A percentile compares a stretch with the other conserved stretches of the same genome.
These are phyloP conservation scores for Elanoides forficatus DNA, from an alignment of 2,113 vertebrate species.

Conservation along the genomic window DNA sequence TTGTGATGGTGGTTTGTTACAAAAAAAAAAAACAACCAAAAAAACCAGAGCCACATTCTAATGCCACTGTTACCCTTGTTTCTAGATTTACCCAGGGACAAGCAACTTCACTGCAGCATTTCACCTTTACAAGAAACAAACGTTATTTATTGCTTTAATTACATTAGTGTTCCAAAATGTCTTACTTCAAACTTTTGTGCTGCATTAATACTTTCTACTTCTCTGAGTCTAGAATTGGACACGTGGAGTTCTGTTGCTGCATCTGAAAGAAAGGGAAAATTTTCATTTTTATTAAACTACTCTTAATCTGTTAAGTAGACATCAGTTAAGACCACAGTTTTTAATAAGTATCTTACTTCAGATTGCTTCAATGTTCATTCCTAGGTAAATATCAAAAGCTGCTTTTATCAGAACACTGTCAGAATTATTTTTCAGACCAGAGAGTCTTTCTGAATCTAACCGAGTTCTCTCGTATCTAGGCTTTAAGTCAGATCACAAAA, in stretches of 20 bases:
- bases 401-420: background rate
- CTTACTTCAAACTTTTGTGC: slow-evolving; percentile 89
- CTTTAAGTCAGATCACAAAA: background rate
- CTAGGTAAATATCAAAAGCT: background rate
- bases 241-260: slow-evolving; percentile 80
- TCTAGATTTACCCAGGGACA: background rate
- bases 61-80: background rate
- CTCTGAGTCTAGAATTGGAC: slow-evolving; percentile 80
- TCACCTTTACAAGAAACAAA: background rate
- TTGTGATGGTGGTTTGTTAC: background rate
- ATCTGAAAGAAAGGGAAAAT: slow-evolving; percentile 71
- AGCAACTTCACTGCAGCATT: background rate
- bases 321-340: background rate
- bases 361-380: background rate
- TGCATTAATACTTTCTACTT: slow-evolving; percentile 81
- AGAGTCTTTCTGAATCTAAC: background rate
- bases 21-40: background rate
- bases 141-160: background rate
- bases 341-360: background rate
- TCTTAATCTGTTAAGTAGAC: background rate
- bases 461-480: background rate
- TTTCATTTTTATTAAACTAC: background rate
- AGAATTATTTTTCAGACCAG: background rate
- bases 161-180: background rate
- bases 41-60: background rate